Percentiles rank a stretch among this genome's conserved stretches.
These are phyloP conservation scores for Brachyhypopomus gauderio DNA, from an alignment of 2,113 vertebrate genomes.

Conservation along the genomic window DNA sequence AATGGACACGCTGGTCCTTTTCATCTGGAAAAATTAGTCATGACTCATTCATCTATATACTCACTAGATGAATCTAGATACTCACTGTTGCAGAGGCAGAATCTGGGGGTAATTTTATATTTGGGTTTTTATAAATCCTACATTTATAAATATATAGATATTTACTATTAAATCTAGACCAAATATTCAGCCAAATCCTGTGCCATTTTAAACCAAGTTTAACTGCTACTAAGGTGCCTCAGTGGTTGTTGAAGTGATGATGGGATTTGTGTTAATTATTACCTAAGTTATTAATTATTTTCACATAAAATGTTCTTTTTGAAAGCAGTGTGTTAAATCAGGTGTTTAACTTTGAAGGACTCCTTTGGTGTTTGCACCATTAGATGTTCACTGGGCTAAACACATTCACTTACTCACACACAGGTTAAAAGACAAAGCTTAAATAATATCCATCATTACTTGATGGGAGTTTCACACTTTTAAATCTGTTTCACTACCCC, in stretches of 20 bases:
- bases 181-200: neutral
- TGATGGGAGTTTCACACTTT: no score
- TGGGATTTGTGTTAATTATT: neutral
- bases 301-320: conserved; percentile 1
- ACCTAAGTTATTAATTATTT: neutral
- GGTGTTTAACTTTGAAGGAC: conserved; percentile 8
- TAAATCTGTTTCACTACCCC: no score
- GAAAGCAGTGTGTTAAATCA: neutral
- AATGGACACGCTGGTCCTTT: neutral
- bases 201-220: conserved; percentile 4
- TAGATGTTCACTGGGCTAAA: neutral
- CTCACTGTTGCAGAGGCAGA: neutral
- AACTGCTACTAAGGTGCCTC: neutral
- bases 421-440: neutral
- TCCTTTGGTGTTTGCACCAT: neutral
- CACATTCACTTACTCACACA: neutral
- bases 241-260: neutral
- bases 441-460: neutral
- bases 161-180: neutral
- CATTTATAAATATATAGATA: neutral
- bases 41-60: no score
- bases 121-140: conserved; percentile 2
- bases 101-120: neutral
- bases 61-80: neutral
- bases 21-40: neutral